Conservation (phyloP, 30 jellyfish, hydroid and myxozoan species). For the Aurelia aurita complex sp. Pacific region DNA sequence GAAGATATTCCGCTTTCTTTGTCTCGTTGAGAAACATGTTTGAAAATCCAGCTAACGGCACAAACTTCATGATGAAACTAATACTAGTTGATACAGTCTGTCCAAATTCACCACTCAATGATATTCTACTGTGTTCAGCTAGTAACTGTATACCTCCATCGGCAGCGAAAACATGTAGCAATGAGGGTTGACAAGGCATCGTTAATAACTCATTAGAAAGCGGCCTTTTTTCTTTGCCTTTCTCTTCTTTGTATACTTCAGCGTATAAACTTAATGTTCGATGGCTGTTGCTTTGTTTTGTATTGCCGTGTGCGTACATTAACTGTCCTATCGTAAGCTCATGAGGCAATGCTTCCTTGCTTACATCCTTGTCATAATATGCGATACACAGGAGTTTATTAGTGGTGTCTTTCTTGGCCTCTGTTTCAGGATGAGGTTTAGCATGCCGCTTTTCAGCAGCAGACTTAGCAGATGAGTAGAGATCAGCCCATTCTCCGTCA, state of each 20-base stretch:
- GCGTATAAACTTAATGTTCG: neutral
- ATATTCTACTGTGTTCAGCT: conserved; percentile 52
- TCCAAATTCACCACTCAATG: conserved; percentile 40
- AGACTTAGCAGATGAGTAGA: conserved; percentile 54
- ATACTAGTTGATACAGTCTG: conserved; percentile 39
- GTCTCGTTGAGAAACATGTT: conserved; percentile 77
- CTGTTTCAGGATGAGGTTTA: conserved; percentile 24
- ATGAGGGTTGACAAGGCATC: conserved; percentile 44
- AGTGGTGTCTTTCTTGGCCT: neutral
- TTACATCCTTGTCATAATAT: neutral
- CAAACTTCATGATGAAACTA: conserved; percentile 44
- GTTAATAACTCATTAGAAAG: conserved; percentile 18
- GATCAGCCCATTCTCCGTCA: conserved; percentile 32
- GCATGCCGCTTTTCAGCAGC: conserved; percentile 73
- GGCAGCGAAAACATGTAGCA: conserved; percentile 83
- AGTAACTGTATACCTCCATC: conserved; percentile 85
- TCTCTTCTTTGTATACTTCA: neutral
- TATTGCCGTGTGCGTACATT: conserved; percentile 37
- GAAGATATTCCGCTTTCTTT: conserved; percentile 76
- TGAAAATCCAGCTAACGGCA: conserved; percentile 85
- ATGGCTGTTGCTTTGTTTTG: neutral
- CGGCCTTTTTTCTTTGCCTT: conserved; percentile 2
- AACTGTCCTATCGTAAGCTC: conserved; percentile 74
- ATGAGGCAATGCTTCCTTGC: conserved; percentile 59
- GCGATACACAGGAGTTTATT: neutral